Evolutionary conservation across 2,888 invertebrate species (phyloP), one percentile per base, ranked within the genome.

Genomic region (Holacanthella duospinosa): DNA sequence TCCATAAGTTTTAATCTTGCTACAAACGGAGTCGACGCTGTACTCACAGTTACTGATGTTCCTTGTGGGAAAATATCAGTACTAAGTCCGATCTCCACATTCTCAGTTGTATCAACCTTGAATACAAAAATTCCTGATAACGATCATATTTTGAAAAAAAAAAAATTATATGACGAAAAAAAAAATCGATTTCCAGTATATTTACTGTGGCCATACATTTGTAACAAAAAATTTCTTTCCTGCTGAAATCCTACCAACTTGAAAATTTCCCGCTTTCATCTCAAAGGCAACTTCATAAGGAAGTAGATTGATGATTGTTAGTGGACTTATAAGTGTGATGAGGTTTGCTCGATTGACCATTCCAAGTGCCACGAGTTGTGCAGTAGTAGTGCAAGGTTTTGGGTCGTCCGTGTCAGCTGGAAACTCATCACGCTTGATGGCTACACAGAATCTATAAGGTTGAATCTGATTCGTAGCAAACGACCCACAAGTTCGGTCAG

Each of bases 21-120:
- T 21, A 83, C 83, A 74, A 86, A 87, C 69, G 77, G 76, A 48
- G 68, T 73, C 6, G 75, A 76, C 55, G 75, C 76, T 1, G 78
- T 74, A 21, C 78, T 79, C 29, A 83, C 77, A 19, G 74, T 78
- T 63, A 90, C 78, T 56, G 84, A 83, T 2, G 85, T 84, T 36
- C 85, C 84, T 59, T 85, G 83, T 1, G 85, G 84, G 78, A 93
- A 94, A 66, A 89, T 89, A 74, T 96, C 95, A 65, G 93, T 78
- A 60, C 85, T 85, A 61, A 94, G 82, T 63, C 82, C 83, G 28
- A 95, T 78, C 75, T 88, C 86, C 29, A 90, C 80, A 1, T 83
- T 81, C 68, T 86, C 83, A 59, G 86, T 86, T 9, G 88, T 82
- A 77, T 89, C 84, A 68, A 86, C 82, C 86, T 87, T 48, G 69